phyloP scores from a whole-genome alignment of 2,113 vertebrate species.

The Platichthys flesus region DNA sequence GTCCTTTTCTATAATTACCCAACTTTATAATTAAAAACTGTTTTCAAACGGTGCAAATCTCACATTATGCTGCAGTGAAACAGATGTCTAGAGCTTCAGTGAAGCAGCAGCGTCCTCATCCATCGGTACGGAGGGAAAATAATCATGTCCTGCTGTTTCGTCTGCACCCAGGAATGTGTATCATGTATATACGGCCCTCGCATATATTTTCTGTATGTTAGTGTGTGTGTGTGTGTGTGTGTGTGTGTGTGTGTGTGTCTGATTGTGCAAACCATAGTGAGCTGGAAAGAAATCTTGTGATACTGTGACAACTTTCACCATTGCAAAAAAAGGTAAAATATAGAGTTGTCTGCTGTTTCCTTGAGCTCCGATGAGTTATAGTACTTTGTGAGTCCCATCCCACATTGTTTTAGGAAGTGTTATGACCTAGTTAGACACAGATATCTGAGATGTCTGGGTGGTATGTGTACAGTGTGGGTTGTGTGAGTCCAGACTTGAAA shows the following conservation, averaged over 20 bases:
- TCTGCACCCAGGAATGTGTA: slow-evolving; percentile 25
- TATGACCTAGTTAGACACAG: slow-evolving; percentile 46
- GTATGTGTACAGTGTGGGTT: slow-evolving; percentile 26
- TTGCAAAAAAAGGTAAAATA: slow-evolving; percentile 10
- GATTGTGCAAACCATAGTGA: not conserved
- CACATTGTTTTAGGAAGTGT: slow-evolving; percentile 10
- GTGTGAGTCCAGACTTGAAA: slow-evolving; percentile 34
- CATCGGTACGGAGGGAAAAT: not conserved
- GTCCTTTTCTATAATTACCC: too few species aligned
- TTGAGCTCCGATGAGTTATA: slow-evolving; percentile 8
- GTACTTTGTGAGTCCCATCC: not conserved
- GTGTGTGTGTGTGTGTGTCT: too few species aligned
- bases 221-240: not conserved
- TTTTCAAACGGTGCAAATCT: not conserved
- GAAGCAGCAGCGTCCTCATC: not conserved
- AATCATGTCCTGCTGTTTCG: not conserved
- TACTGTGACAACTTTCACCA: not conserved
- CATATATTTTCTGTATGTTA: not conserved
- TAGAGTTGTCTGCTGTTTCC: not conserved
- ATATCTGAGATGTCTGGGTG: slow-evolving; percentile 27
- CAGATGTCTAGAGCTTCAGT: not conserved
- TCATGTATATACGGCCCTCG: slow-evolving; percentile 1
- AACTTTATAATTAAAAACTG: too few species aligned
- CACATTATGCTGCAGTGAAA: not conserved
- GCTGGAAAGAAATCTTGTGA: slow-evolving; percentile 9